A percentile compares a stretch with the other conserved stretches of the same genome.
phyloP scores from a whole-genome alignment of 1,140 invertebrate species.

The Drosophila willistoni region DNA sequence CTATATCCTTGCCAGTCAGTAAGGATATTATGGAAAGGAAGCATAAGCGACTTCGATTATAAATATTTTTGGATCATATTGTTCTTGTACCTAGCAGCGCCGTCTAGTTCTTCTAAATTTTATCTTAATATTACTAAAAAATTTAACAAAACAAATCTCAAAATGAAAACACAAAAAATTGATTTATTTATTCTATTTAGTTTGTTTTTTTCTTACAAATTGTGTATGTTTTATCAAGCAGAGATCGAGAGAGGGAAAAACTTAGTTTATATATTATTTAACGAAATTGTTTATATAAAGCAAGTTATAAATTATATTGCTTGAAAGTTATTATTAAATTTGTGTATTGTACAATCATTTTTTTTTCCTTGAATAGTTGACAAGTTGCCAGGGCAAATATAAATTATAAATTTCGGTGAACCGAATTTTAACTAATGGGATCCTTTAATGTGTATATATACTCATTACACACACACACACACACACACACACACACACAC shows the following conservation, averaged over 20 bases:
- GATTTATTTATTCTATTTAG: too few relatives aligned
- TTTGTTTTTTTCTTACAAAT: too few relatives aligned
- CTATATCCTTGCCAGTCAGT: not conserved
- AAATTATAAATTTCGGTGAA: not conserved
- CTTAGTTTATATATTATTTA: too few relatives aligned
- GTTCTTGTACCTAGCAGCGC: too few relatives aligned
- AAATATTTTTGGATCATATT: not conserved
- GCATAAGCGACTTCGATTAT: not conserved
- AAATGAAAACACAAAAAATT: too few relatives aligned
- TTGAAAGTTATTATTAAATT: not conserved
- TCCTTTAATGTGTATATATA: slow-evolving; percentile 15
- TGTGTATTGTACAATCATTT: not conserved
- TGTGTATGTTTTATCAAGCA: too few relatives aligned
- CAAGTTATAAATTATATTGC: too few relatives aligned
- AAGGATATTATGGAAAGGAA: not conserved
- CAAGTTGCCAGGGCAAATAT: not conserved
- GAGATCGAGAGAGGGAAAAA: too few relatives aligned
- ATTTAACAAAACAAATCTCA: too few relatives aligned
- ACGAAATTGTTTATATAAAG: too few relatives aligned
- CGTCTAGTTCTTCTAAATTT: too few relatives aligned
- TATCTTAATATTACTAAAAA: too few relatives aligned
- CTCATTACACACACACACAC: not conserved
- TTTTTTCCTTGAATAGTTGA: not conserved
- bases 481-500: not conserved
- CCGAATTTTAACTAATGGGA: not conserved